Conservation (phyloP, 2,113 vertebrate species). For the Callipepla californica region DNA sequence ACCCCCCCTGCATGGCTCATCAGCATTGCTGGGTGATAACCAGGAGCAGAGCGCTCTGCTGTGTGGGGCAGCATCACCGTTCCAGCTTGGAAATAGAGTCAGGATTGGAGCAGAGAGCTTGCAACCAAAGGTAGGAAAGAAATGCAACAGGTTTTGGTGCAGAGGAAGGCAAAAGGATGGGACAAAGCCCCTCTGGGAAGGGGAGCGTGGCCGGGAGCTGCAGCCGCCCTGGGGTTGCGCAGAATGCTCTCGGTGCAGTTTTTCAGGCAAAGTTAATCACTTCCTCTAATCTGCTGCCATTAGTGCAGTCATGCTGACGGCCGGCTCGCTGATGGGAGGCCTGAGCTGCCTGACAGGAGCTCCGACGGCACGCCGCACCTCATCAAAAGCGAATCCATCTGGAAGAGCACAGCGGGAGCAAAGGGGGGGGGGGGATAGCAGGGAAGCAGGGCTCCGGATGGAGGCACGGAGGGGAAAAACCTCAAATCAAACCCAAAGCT, state of each 20-base stretch:
- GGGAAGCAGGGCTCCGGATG: fast-evolving
- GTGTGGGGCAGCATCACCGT: fast-evolving
- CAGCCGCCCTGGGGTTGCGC: not conserved
- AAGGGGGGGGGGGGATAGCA: too few species aligned
- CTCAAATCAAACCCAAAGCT: fast-evolving
- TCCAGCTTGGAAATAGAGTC: fast-evolving
- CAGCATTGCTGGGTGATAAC: not conserved
- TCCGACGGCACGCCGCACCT: not conserved
- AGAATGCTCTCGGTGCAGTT: not conserved
- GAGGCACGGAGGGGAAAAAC: fast-evolving
- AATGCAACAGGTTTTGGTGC: not conserved
- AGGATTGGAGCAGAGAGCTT: not conserved
- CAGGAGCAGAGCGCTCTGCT: fast-evolving
- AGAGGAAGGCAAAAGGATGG: not conserved
- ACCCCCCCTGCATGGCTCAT: not conserved
- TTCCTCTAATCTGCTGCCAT: not conserved
- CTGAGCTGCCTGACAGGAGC: not conserved
- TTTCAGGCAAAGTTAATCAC: not conserved
- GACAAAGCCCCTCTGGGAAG: too few species aligned
- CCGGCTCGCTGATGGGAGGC: not conserved
- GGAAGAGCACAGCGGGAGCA: fast-evolving
- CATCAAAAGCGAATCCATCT: not conserved
- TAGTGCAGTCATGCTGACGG: not conserved
- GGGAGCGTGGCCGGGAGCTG: not conserved
- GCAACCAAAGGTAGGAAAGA: not conserved